Evolutionary conservation across 2,797 vertebrate species (phyloP).

Genomic region (Coracias cyanogaster): DNA sequence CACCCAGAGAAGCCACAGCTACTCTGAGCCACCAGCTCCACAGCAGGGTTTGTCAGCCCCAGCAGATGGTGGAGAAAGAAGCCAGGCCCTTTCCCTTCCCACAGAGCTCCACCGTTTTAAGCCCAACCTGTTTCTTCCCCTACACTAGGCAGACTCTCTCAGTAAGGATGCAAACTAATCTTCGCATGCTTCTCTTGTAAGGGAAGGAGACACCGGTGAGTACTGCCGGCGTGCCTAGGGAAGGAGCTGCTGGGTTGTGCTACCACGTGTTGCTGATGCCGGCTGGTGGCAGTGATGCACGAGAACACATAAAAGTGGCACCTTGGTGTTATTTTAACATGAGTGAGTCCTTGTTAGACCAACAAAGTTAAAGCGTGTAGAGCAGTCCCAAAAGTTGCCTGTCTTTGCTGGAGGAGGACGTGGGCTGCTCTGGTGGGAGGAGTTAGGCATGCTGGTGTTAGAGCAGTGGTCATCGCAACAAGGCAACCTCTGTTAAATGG

Average conservation of each 20-base stretch:
- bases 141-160: background rate
- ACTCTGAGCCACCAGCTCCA: background rate
- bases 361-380: background rate
- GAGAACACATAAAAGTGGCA: background rate
- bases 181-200: background rate
- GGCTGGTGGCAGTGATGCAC: background rate
- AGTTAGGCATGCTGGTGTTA: rapidly evolving
- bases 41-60: background rate
- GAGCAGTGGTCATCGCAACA: background rate
- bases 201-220: background rate
- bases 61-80: background rate
- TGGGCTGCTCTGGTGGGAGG: rapidly evolving
- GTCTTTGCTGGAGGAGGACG: background rate
- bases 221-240: rapidly evolving
- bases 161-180: background rate
- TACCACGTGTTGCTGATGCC: rapidly evolving
- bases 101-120: background rate
- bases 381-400: background rate
- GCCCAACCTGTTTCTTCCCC: background rate
- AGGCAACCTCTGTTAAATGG: background rate
- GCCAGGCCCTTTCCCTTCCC: background rate
- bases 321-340: background rate
- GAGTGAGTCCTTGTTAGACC: background rate
- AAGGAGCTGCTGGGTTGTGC: background rate
- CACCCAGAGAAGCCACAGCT: background rate